A percentile compares a stretch with the other conserved stretches of the same genome.
Evolutionary conservation across 2,797 vertebrate genomes (phyloP).

Genomic region (Enteromius afrohamiltoni): DNA sequence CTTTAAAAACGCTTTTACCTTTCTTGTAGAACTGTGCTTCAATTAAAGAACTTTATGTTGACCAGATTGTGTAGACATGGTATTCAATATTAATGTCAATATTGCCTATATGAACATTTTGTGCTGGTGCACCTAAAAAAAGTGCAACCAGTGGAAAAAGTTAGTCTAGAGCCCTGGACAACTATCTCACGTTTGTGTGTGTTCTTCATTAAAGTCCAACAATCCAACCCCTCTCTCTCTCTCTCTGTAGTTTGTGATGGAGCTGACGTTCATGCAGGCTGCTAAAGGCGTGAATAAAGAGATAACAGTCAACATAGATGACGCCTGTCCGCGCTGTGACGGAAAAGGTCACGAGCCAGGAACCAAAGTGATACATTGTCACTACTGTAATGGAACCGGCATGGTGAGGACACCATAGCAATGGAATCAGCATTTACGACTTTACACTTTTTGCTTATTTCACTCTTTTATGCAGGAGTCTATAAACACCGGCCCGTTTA

Average conservation of each 20-base stretch:
- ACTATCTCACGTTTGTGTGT: neutral
- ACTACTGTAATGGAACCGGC: constrained; percentile 91
- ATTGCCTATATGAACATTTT: no score
- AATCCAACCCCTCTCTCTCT: neutral
- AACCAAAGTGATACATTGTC: constrained; percentile 89
- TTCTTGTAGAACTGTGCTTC: no score
- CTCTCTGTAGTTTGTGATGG: constrained; percentile 88
- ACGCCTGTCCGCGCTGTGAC: constrained; percentile 86
- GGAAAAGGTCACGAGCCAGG: constrained; percentile 92
- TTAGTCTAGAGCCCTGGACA: neutral
- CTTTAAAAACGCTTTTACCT: no score
- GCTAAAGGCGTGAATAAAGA: constrained; percentile 98
- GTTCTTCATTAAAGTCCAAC: neutral
- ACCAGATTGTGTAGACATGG: no score
- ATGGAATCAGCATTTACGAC: no score
- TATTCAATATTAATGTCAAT: no score
- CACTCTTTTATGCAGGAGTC: constrained; percentile 82
- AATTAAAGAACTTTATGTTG: no score
- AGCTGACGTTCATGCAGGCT: constrained; percentile 94
- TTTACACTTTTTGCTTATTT: neutral
- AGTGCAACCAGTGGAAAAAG: no score
- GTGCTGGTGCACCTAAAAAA: no score
- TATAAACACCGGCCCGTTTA: constrained; percentile 91
- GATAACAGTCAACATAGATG: constrained; percentile 85
- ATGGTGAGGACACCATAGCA: constrained; percentile 81